Base-by-base conservation (phyloP, 1,140 invertebrate species). In the Bombus impatiens region DNA sequence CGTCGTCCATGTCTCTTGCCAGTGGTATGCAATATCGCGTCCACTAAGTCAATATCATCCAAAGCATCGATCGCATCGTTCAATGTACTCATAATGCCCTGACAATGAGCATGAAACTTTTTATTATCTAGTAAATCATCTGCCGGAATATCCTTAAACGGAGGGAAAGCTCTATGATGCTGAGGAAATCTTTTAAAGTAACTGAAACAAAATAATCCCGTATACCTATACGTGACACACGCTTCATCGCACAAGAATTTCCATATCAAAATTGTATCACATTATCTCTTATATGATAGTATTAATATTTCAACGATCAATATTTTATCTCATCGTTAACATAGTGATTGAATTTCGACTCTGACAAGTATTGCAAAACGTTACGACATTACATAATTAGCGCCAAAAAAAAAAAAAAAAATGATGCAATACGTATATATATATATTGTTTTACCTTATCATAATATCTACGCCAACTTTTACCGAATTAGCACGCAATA, bases 91-190 rank as follows among this genome's bases (percentile, higher is more conserved):
- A 97, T 96, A 12, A 97, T 96, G 79, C 95, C 96, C 25, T 96
- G 95, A 22, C 96, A 96, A 93, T 98, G 97, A 0, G 96, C 96
- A 86, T 96, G 96, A 85, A 97, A 96, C 89, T 96, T 96, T 42
- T 95, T 94, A 91, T 96, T 97, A 0, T 87, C 86, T 10, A 92
- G 72, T 77, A 97, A 95, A 83, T 97, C 95, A 0, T 96, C 95
- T 15, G 95, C 84, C 0, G 96, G 93, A 5, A 96, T 82, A n/a
- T 96, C 95, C 89, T 94, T 95, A 75, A 97, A 96, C 84, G 95
- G 94, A 47, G 93, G 93, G 91, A 97, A 97, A 67, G 95, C 93
- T n/a, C 96, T 90, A 86, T 96, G 96, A 67, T 96, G 95, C 12
- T 96, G 93, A 2, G 97, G 97, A 94, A 96, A 94, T 28, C 95